Base-by-base conservation (phyloP, 1,140 invertebrate species). In the Zaprionus davidi region DNA sequence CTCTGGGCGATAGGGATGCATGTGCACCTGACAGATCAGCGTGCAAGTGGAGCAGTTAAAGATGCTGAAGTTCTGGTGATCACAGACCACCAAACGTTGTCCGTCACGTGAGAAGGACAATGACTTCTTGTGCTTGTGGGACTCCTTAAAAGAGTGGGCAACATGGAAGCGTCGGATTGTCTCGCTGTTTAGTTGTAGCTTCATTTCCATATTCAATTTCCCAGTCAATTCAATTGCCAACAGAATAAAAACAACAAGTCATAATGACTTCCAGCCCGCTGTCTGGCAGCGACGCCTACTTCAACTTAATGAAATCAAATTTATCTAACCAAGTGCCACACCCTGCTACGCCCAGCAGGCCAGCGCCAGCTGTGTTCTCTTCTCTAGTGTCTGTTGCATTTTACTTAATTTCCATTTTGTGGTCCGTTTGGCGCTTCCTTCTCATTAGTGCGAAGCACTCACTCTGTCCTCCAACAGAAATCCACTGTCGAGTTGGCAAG, bases 271-370 rank as follows among this genome's bases (percentile, higher is more conserved):
- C 26, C 31, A 7, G 62, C 26, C 2, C 20, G 11, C n/a, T 64
- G 24, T 49, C 64, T 46, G 46, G 46, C 41, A 17, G 7, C 41
- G n/a, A 46, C 41, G 41, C 63, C 58, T 28, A 64, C 71, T 68
- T 70, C 56, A 71, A 76, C 71, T 83, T 81, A 78, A 87, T 87
- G 83, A 83, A 87, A 88, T 87, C 65, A 88, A 87, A 77, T 62
- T 53, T 53, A 51, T 59, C 57, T 31, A 60, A 69, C 46, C 51
- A 9, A 24, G 51, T 51, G 75, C 24, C 66, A 76, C 72, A 63
- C 76, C 72, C 73, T 28, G 2, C 26, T 46, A 31, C 79, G 55
- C 76, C 79, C 70, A 65, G 63, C 38, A 15, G 34, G 34, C 76
- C 76, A 60, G 76, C 60, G 58, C 44, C 38, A 34, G 38, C 66